Conservation (phyloP, 1,140 invertebrate species). For the Matsumurasca onukii region DNA sequence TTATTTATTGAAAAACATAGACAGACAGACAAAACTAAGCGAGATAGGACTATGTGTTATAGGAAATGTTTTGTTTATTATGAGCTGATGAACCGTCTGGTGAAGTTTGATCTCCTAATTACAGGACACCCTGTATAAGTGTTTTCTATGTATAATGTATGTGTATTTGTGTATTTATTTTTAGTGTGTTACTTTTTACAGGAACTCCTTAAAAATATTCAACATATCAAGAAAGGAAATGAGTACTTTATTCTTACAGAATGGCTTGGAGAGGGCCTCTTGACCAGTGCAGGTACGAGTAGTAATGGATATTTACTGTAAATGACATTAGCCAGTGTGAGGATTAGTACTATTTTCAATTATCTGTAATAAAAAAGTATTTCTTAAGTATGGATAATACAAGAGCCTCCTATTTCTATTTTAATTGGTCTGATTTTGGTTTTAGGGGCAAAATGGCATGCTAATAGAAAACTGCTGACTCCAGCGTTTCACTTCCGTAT, state of each 20-base stretch:
- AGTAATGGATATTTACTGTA: not conserved
- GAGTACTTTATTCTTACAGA: conserved; percentile 6
- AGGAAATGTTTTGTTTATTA: no score
- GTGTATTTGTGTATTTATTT: not conserved
- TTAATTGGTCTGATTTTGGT: not conserved
- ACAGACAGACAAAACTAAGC: no score
- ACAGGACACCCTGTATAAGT: no score
- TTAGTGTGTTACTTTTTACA: not conserved
- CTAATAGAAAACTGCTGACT: conserved; percentile 74
- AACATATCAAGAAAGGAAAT: conserved; percentile 10
- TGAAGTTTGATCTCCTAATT: not conserved
- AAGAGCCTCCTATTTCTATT: not conserved
- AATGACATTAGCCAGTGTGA: not conserved
- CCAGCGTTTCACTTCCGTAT: conserved; percentile 91
- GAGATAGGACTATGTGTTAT: no score
- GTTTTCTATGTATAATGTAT: not conserved
- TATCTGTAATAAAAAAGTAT: not conserved
- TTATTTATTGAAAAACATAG: no score
- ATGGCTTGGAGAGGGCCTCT: conserved; percentile 5
- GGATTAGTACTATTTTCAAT: not conserved
- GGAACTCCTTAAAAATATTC: conserved; percentile 8
- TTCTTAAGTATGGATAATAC: not conserved
- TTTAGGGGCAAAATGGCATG: conserved; percentile 66
- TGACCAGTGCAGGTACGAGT: conserved; percentile 9
- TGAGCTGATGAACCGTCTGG: not conserved